Evolutionary conservation across 2,797 vertebrate genomes (phyloP), one percentile per base, ranked within the genome.

Genomic region (Spea hammondii): DNA sequence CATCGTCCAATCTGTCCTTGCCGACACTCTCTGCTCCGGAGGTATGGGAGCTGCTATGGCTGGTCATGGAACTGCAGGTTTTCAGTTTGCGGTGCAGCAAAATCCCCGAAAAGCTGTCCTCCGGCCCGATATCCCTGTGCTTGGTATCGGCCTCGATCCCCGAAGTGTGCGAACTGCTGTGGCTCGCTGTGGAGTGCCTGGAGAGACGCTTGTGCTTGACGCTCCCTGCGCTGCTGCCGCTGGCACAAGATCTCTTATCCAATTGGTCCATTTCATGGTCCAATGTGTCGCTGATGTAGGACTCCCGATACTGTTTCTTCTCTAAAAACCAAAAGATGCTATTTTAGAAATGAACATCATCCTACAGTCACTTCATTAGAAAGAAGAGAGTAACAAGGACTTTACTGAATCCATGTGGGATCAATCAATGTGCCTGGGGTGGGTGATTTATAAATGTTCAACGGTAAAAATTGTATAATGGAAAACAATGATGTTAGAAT

Each of bases 301-400:
- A 99, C 84, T 99, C 98, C 0, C 97, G 90, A 90, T 99, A 99
- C 88, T 98, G 97, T 88, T 99, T 99, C 91, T 99, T 99, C 85
- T 98, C 97, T 99, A 90, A 0, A 11, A 71, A 46, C 10, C 68
- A 10, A 48, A 47, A 5, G 5, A 49, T 68, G 4, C 47, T 6
- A 50, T 13, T 1, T 13, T 13, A 49, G 12, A 2, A 45, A 48
- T 5, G 5, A 68, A 50, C 7, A 13, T 13, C 32, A 32, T 32
- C 3, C 32, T 32, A 32, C 32, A 32, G 32, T 32, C 32, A 32
- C 32, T 32, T 32, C 2, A 32, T 32, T 32, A 32, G 32, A 32
- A 32, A 32, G 32, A 32, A 32, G 32, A 32, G 32, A 1, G 32
- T 17, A 17, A 17, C 17, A 17, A 17, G 17, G 17, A 17, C 17